Percentiles rank a stretch among this genome's conserved stretches.
These are phyloP conservation scores for Microcebus tavaratra DNA, from an alignment of 2,113 vertebrate species.

Conservation along the genomic window DNA sequence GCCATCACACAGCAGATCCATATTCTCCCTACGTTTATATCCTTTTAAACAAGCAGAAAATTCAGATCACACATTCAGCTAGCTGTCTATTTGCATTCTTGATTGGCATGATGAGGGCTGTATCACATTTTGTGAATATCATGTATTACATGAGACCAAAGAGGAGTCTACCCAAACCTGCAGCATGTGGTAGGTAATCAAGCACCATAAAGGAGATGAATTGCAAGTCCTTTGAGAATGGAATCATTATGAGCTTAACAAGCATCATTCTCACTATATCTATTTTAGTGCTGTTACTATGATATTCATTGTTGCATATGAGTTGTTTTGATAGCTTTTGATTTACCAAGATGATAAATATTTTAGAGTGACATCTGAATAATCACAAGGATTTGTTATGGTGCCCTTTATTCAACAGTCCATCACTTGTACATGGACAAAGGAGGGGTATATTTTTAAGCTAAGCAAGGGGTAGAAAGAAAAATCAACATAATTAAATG, in stretches of 20 bases:
- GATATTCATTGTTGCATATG: conserved; percentile 81
- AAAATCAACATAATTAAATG: conserved; percentile 65
- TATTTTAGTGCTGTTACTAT: conserved; percentile 79
- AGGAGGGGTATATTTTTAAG: conserved; percentile 66
- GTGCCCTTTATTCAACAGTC: conserved; percentile 61
- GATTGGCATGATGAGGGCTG: conserved; percentile 80
- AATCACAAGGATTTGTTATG: conserved; percentile 67
- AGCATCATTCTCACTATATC: conserved; percentile 80
- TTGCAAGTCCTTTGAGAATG: conserved; percentile 82
- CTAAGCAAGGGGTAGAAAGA: conserved; percentile 39
- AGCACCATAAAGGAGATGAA: conserved; percentile 80
- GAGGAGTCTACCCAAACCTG: conserved; percentile 73
- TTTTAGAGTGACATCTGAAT: conserved; percentile 80
- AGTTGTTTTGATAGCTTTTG: conserved; percentile 82
- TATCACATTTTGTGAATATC: conserved; percentile 77
- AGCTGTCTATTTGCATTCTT: conserved; percentile 81
- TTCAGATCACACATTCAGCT: conserved; percentile 82
- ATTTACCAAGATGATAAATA: conserved; percentile 82
- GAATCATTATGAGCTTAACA: conserved; percentile 85
- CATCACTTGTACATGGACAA: conserved; percentile 48
- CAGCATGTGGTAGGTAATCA: conserved; percentile 81
- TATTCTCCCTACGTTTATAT: conserved; percentile 73
- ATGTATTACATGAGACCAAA: conserved; percentile 64
- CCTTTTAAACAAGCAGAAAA: conserved; percentile 81
- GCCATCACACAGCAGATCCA: conserved; percentile 73